A percentile compares a stretch with the other conserved stretches of the same genome.
phyloP scores from a whole-genome alignment of 2,888 invertebrate species.

The Eilema caniola region DNA sequence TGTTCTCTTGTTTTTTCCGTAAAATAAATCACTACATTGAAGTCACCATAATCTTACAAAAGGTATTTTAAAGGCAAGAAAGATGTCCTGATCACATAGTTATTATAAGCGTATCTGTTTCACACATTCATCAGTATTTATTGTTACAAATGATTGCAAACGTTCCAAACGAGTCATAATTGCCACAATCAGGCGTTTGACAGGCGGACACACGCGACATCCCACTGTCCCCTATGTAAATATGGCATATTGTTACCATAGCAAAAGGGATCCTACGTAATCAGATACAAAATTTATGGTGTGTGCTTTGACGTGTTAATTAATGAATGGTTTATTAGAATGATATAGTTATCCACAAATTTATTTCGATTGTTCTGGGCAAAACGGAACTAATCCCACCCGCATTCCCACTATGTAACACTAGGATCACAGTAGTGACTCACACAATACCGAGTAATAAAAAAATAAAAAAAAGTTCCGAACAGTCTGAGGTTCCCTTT shows the following conservation, averaged over 20 bases:
- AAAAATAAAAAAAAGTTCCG: too few species aligned
- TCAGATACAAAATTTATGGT: conserved; percentile 43
- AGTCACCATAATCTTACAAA: too few species aligned
- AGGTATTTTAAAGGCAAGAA: neutral
- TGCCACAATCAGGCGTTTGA: conserved; percentile 59
- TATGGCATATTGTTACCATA: conserved; percentile 38
- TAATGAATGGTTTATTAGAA: conserved; percentile 11
- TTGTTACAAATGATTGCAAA: conserved; percentile 44
- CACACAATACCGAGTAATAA: neutral
- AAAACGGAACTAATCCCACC: neutral
- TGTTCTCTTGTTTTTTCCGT: too few species aligned
- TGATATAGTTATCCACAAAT: neutral
- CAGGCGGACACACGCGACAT: conserved; percentile 52
- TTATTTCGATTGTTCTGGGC: neutral
- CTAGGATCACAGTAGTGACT: neutral
- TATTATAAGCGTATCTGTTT: neutral
- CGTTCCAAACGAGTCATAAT: conserved; percentile 56
- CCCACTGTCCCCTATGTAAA: conserved; percentile 45
- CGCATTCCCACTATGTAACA: too few species aligned
- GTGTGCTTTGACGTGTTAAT: conserved; percentile 38
- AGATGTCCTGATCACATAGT: neutral
- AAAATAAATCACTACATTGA: too few species aligned
- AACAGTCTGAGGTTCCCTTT: too few species aligned
- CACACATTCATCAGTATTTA: neutral
- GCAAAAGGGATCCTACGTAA: conserved; percentile 29